phyloP scores from a whole-genome alignment of 2,113 vertebrate genomes.

The Syrmaticus mikado region DNA sequence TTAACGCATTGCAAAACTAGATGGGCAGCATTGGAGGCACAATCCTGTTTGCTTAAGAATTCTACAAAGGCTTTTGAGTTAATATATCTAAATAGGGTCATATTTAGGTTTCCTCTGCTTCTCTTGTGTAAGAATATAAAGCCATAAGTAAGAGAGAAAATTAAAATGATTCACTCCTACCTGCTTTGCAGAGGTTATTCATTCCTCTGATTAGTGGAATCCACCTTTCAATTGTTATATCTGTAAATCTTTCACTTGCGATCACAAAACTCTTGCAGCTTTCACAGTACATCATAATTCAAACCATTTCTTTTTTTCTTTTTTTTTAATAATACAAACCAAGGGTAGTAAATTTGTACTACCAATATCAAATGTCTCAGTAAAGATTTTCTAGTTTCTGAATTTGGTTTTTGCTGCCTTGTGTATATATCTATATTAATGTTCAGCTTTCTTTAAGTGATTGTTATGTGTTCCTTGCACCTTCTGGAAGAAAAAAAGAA shows the following conservation, averaged over 20 bases:
- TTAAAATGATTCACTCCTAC: constrained; percentile 63
- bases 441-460: constrained; percentile 68
- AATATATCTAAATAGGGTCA: constrained; percentile 92
- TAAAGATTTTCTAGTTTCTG: constrained; percentile 46
- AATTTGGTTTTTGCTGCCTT: constrained; percentile 49
- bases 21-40: constrained; percentile 85
- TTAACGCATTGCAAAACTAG: constrained; percentile 90
- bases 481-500: constrained; percentile 22
- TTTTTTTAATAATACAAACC: background rate
- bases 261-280: constrained; percentile 22
- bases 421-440: constrained; percentile 61
- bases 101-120: constrained; percentile 80
- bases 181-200: constrained; percentile 64
- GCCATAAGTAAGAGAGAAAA: constrained; percentile 45
- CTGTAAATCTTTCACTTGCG: constrained; percentile 52
- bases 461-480: constrained; percentile 62
- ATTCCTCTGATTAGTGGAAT: constrained; percentile 59
- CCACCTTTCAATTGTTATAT: constrained; percentile 61
- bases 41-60: constrained; percentile 92
- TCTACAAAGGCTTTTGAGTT: constrained; percentile 84
- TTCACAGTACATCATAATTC: constrained; percentile 34
- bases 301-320: background rate
- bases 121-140: constrained; percentile 45
- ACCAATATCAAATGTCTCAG: constrained; percentile 15
- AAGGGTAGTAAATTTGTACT: background rate